These are phyloP conservation scores for Burhinus oedicnemus DNA, from an alignment of 2,113 vertebrate species.

Conservation along the genomic window DNA sequence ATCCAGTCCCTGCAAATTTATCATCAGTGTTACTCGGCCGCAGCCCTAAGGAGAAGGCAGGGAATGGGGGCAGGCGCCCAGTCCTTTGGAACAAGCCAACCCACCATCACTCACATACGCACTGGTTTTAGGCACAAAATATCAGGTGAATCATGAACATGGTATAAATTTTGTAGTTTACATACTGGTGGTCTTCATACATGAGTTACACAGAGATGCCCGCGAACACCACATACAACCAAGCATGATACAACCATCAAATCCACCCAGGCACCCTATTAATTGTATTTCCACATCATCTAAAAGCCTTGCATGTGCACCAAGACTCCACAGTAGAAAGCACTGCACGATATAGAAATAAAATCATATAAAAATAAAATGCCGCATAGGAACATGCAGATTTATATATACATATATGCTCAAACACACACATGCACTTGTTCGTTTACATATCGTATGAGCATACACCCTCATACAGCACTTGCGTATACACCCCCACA, in stretches of 20 bases:
- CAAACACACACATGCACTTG: not conserved
- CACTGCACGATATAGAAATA: not conserved
- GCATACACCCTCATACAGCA: not conserved
- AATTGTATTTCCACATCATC: not conserved
- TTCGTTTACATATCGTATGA: not conserved
- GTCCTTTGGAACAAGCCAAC: not conserved
- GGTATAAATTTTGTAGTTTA: not conserved
- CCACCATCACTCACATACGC: accelerated
- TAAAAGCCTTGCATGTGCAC: not conserved
- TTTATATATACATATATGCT: not conserved
- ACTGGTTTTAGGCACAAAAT: not conserved
- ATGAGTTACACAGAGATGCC: not conserved
- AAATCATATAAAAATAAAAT: not conserved
- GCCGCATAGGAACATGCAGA: accelerated
- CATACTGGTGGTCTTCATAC: not conserved
- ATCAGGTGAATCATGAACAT: not conserved
- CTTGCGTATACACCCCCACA: accelerated
- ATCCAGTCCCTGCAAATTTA: not conserved
- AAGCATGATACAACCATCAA: not conserved
- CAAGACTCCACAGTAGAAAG: not conserved
- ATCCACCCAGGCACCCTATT: not conserved
- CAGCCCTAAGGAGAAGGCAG: not conserved
- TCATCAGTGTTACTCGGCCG: not conserved
- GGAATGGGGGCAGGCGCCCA: not conserved
- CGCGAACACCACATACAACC: not conserved